Base-by-base conservation (phyloP, 1,140 invertebrate genomes). In the Ips typographus region DNA sequence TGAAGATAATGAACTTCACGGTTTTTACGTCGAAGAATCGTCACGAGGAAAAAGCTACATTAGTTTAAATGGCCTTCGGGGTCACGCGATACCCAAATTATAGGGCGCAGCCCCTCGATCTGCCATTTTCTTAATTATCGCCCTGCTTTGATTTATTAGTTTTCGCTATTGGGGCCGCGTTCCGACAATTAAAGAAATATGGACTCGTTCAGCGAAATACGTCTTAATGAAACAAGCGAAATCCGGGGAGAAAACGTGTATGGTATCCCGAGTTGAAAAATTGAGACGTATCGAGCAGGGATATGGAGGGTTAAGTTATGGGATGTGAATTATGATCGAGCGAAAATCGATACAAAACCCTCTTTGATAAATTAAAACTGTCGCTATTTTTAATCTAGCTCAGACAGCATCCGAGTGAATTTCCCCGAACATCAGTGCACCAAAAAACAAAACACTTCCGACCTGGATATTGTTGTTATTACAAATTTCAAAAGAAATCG, bases 41-140 rank as follows among this genome's bases (percentile, higher is more conserved):
- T 22, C 22, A 22, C 22, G 22, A 22, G 22, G 22, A 22, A 22
- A 22, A 22, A 22, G 22, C 22, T 22, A 22, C 22, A 22, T 22
- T 22, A 22, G 22, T 22, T 22, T 22, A 22, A 22, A 22, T 58
- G 43, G 53, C 53, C 22, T 37, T 41, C 8, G 38, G 36, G 40
- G 55, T 66, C 64, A 66, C 64, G 64, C 64, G 47, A 66, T 57
- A 66, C 43, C 64, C 55, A 66, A 66, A 66, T 66, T 66, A 66
- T 58, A 66, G 53, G 64, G 64, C 6, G 64, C 37, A 39, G 43
- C 43, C 39, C 36, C 36, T 22, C 37, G 43, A 58, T 58, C 64
- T 57, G 64, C 64, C 53, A 58, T 66, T 66, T 66, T 66, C 53
- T 66, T 66, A 66, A 66, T 66, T 66, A 66, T 66, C 64, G 64